These are phyloP conservation scores for Axea sp. DNA, from an alignment of 2,888 invertebrate species.

Conservation along the genomic window DNA sequence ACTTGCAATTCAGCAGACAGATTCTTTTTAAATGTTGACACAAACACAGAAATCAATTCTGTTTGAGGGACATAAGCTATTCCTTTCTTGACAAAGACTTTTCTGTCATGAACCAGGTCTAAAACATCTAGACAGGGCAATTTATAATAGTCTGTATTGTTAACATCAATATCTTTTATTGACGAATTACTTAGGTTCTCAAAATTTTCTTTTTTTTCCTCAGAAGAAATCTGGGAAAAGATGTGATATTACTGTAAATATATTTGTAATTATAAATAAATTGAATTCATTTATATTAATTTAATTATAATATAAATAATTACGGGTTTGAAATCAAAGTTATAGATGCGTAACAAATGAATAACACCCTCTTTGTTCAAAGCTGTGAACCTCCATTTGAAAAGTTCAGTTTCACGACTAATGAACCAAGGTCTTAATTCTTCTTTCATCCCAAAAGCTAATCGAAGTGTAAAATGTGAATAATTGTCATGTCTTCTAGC, in stretches of 20 bases:
- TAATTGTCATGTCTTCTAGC: slow-evolving; percentile 90
- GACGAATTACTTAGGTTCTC: slow-evolving; percentile 70
- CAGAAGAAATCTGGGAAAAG: slow-evolving; percentile 82
- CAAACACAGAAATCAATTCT: slow-evolving; percentile 91
- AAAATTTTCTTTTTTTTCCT: slow-evolving; percentile 84
- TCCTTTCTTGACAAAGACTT: slow-evolving; percentile 89
- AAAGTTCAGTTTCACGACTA: slow-evolving; percentile 92
- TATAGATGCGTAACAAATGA: slow-evolving; percentile 84
- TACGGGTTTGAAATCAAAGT: slow-evolving; percentile 78
- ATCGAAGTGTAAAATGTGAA: slow-evolving; percentile 94
- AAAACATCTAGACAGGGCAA: slow-evolving; percentile 92
- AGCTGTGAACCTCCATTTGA: slow-evolving; percentile 87
- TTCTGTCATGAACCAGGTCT: slow-evolving; percentile 89
- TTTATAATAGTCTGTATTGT: slow-evolving; percentile 87
- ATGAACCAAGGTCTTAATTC: slow-evolving; percentile 94
- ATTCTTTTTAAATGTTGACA: slow-evolving; percentile 86
- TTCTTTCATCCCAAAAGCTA: slow-evolving; percentile 94
- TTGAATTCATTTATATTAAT: not conserved
- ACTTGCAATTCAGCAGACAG: slow-evolving; percentile 86
- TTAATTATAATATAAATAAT: slow-evolving; percentile 7
- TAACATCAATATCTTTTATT: slow-evolving; percentile 82
- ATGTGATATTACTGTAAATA: too few relatives aligned
- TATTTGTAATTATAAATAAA: not conserved
- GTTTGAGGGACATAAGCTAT: slow-evolving; percentile 92
- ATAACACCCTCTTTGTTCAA: slow-evolving; percentile 84